Percentiles rank a stretch among this genome's conserved stretches.
Conservation (phyloP, 2,888 invertebrate genomes). For the Pterostichus madidus region DNA sequence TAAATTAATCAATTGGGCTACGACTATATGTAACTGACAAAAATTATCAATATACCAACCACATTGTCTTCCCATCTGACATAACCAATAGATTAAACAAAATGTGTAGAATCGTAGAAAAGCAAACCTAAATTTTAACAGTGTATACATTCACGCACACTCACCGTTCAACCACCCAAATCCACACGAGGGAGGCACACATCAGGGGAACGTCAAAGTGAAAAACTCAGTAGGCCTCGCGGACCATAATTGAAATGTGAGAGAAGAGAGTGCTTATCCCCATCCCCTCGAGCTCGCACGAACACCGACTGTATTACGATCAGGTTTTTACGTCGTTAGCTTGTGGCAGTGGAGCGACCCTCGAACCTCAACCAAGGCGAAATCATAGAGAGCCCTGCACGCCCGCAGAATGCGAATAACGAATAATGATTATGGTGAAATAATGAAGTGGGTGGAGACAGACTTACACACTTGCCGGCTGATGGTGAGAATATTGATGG, state of each 20-base stretch:
- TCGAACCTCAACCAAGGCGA: constrained; percentile 42
- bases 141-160: neutral
- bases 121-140: constrained; percentile 13
- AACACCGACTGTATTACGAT: constrained; percentile 54
- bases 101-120: neutral
- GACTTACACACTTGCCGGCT: constrained; percentile 22
- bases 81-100: too few species aligned
- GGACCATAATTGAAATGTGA: constrained; percentile 72
- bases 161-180: neutral
- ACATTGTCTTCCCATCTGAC: too few species aligned
- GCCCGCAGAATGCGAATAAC: constrained; percentile 42
- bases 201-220: constrained; percentile 70
- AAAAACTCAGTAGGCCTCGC: constrained; percentile 70
- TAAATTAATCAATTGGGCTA: too few species aligned
- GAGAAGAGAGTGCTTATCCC: constrained; percentile 43
- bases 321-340: constrained; percentile 61
- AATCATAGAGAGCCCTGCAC: constrained; percentile 24
- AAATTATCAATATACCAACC: too few species aligned
- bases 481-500: constrained; percentile 46
- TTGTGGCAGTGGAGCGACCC: constrained; percentile 32
- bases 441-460: constrained; percentile 59
- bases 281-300: neutral
- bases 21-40: too few species aligned
- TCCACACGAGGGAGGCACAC: neutral
- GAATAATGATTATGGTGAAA: constrained; percentile 61